Base-by-base conservation (phyloP, 2,888 invertebrate species). In the Thera obeliscata region DNA sequence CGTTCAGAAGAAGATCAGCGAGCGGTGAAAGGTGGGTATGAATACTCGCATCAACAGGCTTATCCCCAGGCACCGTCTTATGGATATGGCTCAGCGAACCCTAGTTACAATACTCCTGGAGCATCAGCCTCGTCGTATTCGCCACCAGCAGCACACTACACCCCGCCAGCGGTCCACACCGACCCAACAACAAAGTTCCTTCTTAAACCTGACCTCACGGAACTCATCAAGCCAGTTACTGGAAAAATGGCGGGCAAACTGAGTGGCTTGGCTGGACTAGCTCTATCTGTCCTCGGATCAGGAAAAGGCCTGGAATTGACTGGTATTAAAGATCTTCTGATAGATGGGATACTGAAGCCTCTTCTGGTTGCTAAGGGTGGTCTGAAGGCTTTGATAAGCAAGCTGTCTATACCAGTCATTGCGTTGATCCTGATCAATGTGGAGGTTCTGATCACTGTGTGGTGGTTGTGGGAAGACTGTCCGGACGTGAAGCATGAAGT, bases 381-480 rank as follows among this genome's bases (percentile, higher is more conserved):
- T 1, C 74, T 94, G 7, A 92, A 92, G 72, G 79, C 87, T 4
- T 73, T 94, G 66, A 87, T 94, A 54, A 86, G 87, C 75, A 93
- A 90, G 76, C 74, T 93, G 56, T 78, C 88, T 3, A 86, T 94
- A n/a, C 94, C 94, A 49, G 70, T 93, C 57, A 81, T 94, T 74
- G 79, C 87, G 8, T 75, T 94, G 66, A 56, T 93, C 33, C 80
- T 92, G 66, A 89, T 94, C 11, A 93, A 94, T 76, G 67, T 91
- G 48, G 91, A 94, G 71, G 86, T 94, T 41, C 76, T 94, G 72
- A 77, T 92, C 9, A 87, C 87, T 6, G 78, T 92, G 1, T 94
- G 94, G 94, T 94, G 94, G 93, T 68, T 94, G 50, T 94, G 94
- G 94, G 94, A 94, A 56, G 93, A 93, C 54, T 90, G 93, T 73